Base-by-base conservation (phyloP, 2,888 invertebrate genomes). In the Metallyticus violacea region DNA sequence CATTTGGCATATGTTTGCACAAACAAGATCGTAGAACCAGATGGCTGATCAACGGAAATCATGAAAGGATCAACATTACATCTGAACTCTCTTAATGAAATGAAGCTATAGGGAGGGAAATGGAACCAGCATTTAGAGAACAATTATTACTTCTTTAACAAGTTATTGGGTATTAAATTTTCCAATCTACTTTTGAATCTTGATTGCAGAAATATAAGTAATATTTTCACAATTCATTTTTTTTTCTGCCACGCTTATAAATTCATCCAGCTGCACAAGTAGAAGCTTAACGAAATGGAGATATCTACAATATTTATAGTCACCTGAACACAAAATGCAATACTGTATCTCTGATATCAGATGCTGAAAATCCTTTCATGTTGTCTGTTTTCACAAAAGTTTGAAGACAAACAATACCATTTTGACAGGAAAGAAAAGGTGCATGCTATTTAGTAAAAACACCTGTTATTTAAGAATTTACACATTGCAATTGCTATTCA, bases 1-100 rank as follows among this genome's bases (percentile, higher is more conserved):
- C 22, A 62, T 62, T 62, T 62, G n/a, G 40, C 15, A 77, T 77
- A 83, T n/a, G 83, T 77, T 77, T 29, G 77, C 83, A 83, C 83
- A 83, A 83, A 83, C 83, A 83, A 83, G 77, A 83, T 83, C 83
- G 26, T 27, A 77, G 77, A 83, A 83, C 83, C 83, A 83, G 83
- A 83, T 77, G 77, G 83, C 28, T 83, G 77, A 83, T 83, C 28
- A 83, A 30, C 76, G 77, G 76, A 82, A 26, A 82, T 77, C 77
- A 83, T 82, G 82, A 26, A 82, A 82, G 82, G 40, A 76, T 30
- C 26, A 82, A 7, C 40, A n/a, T 83, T 29, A 77, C 28, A 83
- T 83, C 83, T 82, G 82, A n/a, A 76, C 82, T 82, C 40, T 7
- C n/a, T 15, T 62, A 62, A 7, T 62, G 22, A 4, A 62, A 62